Base-by-base conservation (phyloP, 2,113 vertebrate genomes). In the Smithornis capensis region DNA sequence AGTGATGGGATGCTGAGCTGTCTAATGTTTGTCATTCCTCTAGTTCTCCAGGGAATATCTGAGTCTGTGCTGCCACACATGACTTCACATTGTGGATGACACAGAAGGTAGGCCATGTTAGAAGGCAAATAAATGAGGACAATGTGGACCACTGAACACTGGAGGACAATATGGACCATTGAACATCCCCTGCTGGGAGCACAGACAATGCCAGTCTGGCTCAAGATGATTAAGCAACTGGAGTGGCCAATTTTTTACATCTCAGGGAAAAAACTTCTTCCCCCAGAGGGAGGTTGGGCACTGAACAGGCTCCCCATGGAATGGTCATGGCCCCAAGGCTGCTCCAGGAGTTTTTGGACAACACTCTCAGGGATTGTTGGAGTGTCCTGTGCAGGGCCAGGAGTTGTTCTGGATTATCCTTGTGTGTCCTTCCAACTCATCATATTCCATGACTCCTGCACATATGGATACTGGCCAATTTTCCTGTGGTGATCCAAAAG, bases 121-220 rank as follows among this genome's bases (percentile, higher is more conserved):
- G 13, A 25, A 8, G 45, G 5, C 60, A n/a, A 23, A 38, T 29
- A 4, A 87, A 81, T 44, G 33, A 53, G 23, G 56, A 47, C 17
- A 23, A 45, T 4, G 4, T 1, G 16, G 71, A 12, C n/a, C 17
- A 8, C 0, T 0, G 62, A 64, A 13, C 37, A n/a, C n/a, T n/a
- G n/a, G 33, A 57, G 23, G 56, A 47, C 17, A 22, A 45, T 4
- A 4, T 1, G 16, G 71, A 12, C n/a, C 17, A 8, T 0, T 0
- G 62, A 64, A 13, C 47, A 24, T 8, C 38, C 15, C 73, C 40
- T 27, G 5, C 1, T 5, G 8, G 33, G 19, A 60, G 60, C 37
- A 28, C 38, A 12, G 18, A n/a, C n/a, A 37, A 10, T 5, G 14
- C 6, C 25, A 8, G 4, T 4, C 38, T 15, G 35, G 14, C 23